A percentile compares a stretch with the other conserved stretches of the same genome.
Conservation (phyloP, 2,888 invertebrate species). For the Portevinia maculata region DNA sequence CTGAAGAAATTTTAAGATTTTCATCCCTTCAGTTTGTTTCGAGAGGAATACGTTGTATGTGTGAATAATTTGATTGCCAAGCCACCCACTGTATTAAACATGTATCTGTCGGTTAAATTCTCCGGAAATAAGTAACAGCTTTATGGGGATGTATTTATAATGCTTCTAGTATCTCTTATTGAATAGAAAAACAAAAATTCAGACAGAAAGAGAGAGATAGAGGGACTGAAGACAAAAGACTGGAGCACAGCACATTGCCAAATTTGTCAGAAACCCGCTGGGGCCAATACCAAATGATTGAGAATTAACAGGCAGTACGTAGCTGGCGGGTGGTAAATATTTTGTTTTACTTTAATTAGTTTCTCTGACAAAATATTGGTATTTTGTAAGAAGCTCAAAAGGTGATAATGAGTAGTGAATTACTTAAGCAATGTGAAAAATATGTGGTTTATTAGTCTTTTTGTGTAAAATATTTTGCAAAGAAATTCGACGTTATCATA, state of each 20-base stretch:
- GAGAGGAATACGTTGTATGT: conserved; percentile 34
- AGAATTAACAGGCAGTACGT: conserved; percentile 11
- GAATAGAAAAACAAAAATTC: conserved; percentile 29
- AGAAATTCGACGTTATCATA: no score
- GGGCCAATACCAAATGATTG: conserved; percentile 33
- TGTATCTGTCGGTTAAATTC: conserved; percentile 65
- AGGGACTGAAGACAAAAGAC: background rate
- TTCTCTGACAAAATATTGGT: conserved; percentile 7
- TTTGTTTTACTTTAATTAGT: conserved; percentile 34
- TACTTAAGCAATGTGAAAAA: background rate
- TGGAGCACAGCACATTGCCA: conserved; percentile 27
- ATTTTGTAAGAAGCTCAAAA: conserved; percentile 13
- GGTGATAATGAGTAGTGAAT: background rate
- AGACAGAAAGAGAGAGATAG: background rate
- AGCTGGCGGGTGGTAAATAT: background rate
- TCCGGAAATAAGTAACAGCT: conserved; percentile 69
- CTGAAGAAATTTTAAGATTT: conserved; percentile 61
- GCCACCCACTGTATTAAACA: conserved; percentile 34
- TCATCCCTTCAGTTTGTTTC: conserved; percentile 49
- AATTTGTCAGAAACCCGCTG: conserved; percentile 41
- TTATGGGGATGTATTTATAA: conserved; percentile 68
- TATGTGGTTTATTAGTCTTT: background rate
- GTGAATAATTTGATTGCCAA: conserved; percentile 67
- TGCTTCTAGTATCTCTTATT: conserved; percentile 34
- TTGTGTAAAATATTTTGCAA: no score